Base-by-base conservation (phyloP, 1,140 invertebrate species). In the Tachypleus tridentatus region DNA sequence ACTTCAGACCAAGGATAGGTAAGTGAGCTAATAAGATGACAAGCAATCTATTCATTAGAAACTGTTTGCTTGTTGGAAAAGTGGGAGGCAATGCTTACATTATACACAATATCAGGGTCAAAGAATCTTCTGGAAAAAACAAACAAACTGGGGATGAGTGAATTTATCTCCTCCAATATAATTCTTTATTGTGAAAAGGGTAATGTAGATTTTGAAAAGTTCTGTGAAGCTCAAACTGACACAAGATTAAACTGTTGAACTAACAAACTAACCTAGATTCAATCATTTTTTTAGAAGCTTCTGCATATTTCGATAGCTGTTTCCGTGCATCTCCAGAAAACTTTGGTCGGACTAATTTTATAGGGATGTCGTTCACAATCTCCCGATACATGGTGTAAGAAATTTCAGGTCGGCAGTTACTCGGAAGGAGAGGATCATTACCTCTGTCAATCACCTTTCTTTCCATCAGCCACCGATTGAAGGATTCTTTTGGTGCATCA, bases 351-450 rank as follows among this genome's bases (percentile, higher is more conserved):
- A 92, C 84, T 57, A 98, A 82, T 79, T 96, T 97, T 51, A 98
- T 92, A 0, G 95, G 95, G 72, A 98, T 95, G 76, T 98, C 94
- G 77, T 96, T 93, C 92, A 98, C 97, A 50, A 98, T 96, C 80
- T 97, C 95, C 63, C 90, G 85, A 76, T 94, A 96, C 93, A 98
- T 95, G 4, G 90, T 90, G 74, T 87, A 83, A 3, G 93, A 96
- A 67, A 97, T 87, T 78, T 97, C 93, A 6, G 90, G 88, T 69
- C 87, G 85, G 79, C 94, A 97, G 74, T 87, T 86, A 73, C 88
- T 92, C 0, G 94, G 93, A 11, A 98, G 76, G 49, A 98, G 75
- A 0, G 93, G 89, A 80, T 97, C 95, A 10, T 69, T 72, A 4
- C 79, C 81, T 64, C 76, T 76, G 73, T 98, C 93, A 64, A 91